Conservation (phyloP, 2,888 invertebrate genomes). For the Athalia cordata region DNA sequence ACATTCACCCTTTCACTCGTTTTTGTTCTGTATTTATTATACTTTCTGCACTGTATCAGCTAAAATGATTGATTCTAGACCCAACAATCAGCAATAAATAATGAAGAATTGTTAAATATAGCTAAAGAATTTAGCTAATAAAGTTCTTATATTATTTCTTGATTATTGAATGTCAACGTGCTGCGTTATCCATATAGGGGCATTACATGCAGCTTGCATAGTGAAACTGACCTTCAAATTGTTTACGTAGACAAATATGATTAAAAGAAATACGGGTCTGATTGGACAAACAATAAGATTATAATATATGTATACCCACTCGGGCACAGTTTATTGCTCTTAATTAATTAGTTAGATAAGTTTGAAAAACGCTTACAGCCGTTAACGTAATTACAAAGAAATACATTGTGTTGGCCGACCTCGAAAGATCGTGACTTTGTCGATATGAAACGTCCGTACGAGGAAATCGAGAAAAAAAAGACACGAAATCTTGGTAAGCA, state of each 20-base stretch:
- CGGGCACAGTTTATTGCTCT: too few relatives aligned
- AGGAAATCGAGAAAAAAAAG: background rate
- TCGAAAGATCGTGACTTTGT: background rate
- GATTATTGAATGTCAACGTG: background rate
- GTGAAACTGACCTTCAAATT: constrained; percentile 12
- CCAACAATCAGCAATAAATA: too few relatives aligned
- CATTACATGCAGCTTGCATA: background rate
- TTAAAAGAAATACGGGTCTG: background rate
- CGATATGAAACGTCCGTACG: background rate
- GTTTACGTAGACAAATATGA: background rate
- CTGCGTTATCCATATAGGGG: background rate
- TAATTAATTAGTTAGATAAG: too few relatives aligned
- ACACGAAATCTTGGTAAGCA: too few relatives aligned
- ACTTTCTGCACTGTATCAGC: too few relatives aligned
- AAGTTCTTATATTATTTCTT: background rate
- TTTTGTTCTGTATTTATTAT: too few relatives aligned
- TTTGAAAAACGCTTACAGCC: too few relatives aligned
- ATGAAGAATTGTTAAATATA: too few relatives aligned
- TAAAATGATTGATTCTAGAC: too few relatives aligned
- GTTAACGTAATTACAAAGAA: too few relatives aligned
- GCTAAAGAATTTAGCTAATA: too few relatives aligned
- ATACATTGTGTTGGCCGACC: background rate
- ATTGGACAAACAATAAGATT: background rate
- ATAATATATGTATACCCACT: background rate
- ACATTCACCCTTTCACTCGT: too few relatives aligned